Percentiles rank a stretch among this genome's conserved stretches.
phyloP scores from a whole-genome alignment of 2,797 vertebrate genomes.

The Danio aesculapii region DNA sequence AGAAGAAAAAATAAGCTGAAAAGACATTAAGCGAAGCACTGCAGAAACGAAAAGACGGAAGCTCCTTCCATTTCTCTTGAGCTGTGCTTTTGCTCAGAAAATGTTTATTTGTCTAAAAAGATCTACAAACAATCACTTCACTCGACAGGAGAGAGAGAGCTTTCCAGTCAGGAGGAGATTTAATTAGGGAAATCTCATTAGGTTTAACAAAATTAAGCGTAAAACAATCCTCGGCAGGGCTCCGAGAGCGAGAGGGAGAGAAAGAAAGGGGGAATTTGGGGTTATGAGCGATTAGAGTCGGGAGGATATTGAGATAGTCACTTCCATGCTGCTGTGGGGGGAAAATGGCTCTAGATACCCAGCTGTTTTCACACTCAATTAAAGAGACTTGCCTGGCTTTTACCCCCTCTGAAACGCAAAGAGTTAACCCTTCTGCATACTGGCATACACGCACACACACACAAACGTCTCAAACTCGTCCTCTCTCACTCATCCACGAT shows the following conservation, averaged over 20 bases:
- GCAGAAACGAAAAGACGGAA: constrained; percentile 58
- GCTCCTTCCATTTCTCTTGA: constrained; percentile 32
- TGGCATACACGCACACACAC: constrained; percentile 40
- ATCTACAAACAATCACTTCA: constrained; percentile 83
- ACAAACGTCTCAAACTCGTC: constrained; percentile 35
- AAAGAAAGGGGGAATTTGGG: constrained; percentile 53
- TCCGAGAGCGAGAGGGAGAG: constrained; percentile 66
- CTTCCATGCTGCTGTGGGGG: constrained; percentile 68
- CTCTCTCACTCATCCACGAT: constrained; percentile 49
- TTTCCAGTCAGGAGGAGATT: constrained; percentile 93
- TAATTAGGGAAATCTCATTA: constrained; percentile 99
- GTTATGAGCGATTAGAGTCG: constrained; percentile 86
- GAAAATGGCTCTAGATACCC: constrained; percentile 70
- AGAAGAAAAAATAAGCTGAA: not conserved
- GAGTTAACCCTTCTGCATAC: constrained; percentile 59
- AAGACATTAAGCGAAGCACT: constrained; percentile 51
- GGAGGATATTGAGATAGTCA: constrained; percentile 79
- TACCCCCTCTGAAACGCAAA: constrained; percentile 58
- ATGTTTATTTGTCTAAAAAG: constrained; percentile 87
- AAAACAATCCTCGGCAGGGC: constrained; percentile 96
- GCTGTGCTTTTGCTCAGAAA: constrained; percentile 71
- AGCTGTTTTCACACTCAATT: constrained; percentile 69
- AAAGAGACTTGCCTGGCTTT: constrained; percentile 66
- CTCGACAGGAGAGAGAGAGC: constrained; percentile 83
- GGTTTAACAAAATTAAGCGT: constrained; percentile 97